Conservation (phyloP, 2,888 invertebrate species). For the Troglohyphantes excavatus region DNA sequence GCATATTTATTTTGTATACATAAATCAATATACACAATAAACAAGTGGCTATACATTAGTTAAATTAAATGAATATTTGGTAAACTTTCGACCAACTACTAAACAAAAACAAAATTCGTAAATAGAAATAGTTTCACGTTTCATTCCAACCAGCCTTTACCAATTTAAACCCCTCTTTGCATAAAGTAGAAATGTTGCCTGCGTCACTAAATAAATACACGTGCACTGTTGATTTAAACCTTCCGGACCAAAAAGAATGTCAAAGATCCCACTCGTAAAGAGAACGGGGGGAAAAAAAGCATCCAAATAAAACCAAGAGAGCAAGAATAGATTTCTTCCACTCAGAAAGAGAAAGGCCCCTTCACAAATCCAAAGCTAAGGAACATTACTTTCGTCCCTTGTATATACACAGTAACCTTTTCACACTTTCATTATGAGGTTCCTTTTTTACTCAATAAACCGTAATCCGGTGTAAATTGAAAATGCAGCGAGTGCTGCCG, state of each 20-base stretch:
- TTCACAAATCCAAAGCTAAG: neutral
- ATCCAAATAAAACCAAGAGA: constrained; percentile 16
- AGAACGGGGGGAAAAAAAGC: neutral
- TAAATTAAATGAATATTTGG: neutral
- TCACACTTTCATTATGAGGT: constrained; percentile 31
- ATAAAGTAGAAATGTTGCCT: neutral
- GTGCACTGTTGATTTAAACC: neutral
- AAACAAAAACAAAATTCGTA: neutral
- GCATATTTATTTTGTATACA: no score
- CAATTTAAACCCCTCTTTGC: neutral
- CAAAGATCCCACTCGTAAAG: neutral
- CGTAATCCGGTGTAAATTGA: constrained; percentile 19
- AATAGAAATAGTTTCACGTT: neutral
- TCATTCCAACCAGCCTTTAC: neutral
- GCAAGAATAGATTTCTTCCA: neutral
- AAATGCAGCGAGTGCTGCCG: neutral
- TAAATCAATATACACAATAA: no score
- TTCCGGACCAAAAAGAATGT: neutral
- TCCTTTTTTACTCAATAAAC: constrained; percentile 35
- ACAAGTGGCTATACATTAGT: no score
- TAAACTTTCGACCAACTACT: neutral
- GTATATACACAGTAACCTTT: constrained; percentile 11
- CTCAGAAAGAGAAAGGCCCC: neutral
- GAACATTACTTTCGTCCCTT: constrained; percentile 26
- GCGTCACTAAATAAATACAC: neutral